phyloP scores from a whole-genome alignment of 2,888 invertebrate genomes.

The Caenorhabditis sp. region DNA sequence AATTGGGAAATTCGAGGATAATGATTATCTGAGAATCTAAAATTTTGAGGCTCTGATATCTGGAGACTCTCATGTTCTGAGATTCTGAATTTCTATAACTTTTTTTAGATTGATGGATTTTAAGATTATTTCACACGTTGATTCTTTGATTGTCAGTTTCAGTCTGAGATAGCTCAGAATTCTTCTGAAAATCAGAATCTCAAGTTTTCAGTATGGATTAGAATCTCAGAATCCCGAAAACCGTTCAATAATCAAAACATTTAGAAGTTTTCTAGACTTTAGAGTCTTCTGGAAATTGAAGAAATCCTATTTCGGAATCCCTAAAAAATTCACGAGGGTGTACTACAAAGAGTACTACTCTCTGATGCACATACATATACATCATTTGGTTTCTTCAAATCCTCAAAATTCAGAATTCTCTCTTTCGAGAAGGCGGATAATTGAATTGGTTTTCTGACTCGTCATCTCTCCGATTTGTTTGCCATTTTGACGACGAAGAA shows the following conservation, averaged over 20 bases:
- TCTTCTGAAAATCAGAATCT: no score
- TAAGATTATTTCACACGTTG: no score
- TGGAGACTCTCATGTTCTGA: background rate
- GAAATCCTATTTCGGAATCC: background rate
- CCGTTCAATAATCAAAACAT: no score
- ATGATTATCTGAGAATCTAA: background rate
- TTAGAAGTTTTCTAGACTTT: no score
- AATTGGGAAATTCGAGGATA: background rate
- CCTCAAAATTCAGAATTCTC: conserved; percentile 41
- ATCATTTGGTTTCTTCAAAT: background rate
- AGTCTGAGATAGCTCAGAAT: no score
- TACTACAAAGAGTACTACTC: background rate
- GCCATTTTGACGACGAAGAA: conserved; percentile 42
- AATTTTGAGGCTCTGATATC: background rate
- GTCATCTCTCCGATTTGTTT: conserved; percentile 41
- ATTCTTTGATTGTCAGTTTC: no score
- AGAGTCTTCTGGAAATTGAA: no score
- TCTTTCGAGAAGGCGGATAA: conserved; percentile 37
- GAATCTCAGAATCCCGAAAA: no score
- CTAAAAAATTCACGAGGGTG: background rate
- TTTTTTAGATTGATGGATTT: no score
- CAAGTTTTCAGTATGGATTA: background rate
- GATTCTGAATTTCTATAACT: background rate
- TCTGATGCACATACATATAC: background rate
- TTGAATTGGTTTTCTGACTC: conserved; percentile 51